Base-by-base conservation (phyloP, 37 sponge, comb jelly and placozoan genomes). In the Eunapius fragilis region DNA sequence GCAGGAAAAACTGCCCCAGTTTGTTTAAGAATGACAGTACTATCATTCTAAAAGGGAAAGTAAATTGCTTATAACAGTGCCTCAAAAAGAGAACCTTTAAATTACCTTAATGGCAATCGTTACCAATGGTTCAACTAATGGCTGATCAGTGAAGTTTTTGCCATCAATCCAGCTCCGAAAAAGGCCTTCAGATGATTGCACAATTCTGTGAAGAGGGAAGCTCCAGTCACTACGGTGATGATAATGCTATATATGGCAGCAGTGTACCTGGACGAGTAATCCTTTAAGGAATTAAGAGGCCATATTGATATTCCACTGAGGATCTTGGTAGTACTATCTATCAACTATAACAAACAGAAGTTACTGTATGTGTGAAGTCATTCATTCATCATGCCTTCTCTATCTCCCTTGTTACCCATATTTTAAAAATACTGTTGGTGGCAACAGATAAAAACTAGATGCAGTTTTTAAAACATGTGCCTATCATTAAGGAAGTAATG, bases 121-220 rank as follows among this genome's bases (percentile, higher is more conserved):
- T 26, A 90, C 17, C 13, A 69, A 48, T 69, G 75, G 71, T 81
- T 80, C 37, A 26, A 81, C 30, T 22, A 85, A 25, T 4, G 30
- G 14, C 5, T 70, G 37, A 27, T 22, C 32, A 10, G 33, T 30
- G 30, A 85, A 85, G 26, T 85, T 75, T 10, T 80, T 26, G 36
- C 76, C 72, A 0, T 23, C 70, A 26, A 70, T 77, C 23, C 81
- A 75, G 70, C 37, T 85, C 12, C 19, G 28, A 31, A 70, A 47
- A 26, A 90, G 69, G 0, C 74, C 45, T 68, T 90, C 90, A 85
- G 81, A 75, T 25, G 82, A 69, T n/a, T 69, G 22, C 10, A 90
- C 77, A 58, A 90, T 27, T 22, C 90, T 90, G 47, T 36, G 74
- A 25, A 24, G 24, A 72, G 25, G 74, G 0, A 84, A 31, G 2